A percentile compares a stretch with the other conserved stretches of the same genome.
phyloP scores from a whole-genome alignment of 2,888 invertebrate genomes.

The Stenchaetothrips biformis region DNA sequence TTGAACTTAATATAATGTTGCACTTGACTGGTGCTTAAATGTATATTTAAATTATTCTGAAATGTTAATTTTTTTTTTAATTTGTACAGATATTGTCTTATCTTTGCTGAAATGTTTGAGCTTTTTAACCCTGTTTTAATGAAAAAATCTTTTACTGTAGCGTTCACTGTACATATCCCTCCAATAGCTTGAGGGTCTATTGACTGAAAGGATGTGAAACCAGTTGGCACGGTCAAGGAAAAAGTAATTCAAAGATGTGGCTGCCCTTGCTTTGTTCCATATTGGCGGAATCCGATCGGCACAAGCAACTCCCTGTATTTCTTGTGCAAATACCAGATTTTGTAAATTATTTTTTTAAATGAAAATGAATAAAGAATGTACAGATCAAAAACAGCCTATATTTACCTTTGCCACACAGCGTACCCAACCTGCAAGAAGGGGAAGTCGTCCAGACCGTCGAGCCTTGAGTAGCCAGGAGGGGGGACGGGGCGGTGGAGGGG shows the following conservation, averaged over 20 bases:
- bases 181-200: background rate
- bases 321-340: slow-evolving; percentile 6
- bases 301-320: background rate
- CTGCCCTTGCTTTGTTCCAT: no score
- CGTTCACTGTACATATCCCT: background rate
- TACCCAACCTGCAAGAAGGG: no score
- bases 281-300: no score
- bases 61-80: background rate
- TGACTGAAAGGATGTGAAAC: background rate
- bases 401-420: background rate
- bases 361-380: background rate
- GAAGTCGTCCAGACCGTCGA: no score
- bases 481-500: no score
- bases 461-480: no score
- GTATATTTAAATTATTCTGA: background rate
- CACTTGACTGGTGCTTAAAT: background rate
- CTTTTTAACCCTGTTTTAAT: background rate
- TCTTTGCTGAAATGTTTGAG: background rate
- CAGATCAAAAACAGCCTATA: background rate
- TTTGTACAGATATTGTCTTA: background rate
- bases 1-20: no score
- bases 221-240: background rate
- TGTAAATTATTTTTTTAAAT: slow-evolving; percentile 22
- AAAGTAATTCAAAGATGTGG: background rate
- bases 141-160: background rate